A percentile compares a stretch with the other conserved stretches of the same genome.
Conservation (phyloP, 2,797 vertebrate genomes). For the Chloroceryle inda region DNA sequence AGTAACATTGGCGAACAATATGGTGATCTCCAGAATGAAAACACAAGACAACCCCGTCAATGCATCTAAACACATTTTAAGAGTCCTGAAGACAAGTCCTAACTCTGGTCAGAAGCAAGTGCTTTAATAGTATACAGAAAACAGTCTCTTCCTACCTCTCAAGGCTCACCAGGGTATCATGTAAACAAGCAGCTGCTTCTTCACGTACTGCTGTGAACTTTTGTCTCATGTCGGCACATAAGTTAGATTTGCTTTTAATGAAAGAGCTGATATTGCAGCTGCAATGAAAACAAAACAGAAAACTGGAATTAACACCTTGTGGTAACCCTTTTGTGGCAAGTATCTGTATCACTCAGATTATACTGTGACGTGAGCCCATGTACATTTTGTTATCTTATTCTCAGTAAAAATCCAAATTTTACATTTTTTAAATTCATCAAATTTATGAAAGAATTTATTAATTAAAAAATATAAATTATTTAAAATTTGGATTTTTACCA, state of each 20-base stretch:
- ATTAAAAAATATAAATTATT: not conserved
- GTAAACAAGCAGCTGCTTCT: conserved; percentile 71
- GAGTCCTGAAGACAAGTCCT: not conserved
- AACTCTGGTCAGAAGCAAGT: not conserved
- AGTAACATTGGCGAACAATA: not conserved
- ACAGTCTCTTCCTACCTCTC: conserved; percentile 62
- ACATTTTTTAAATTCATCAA: accelerated
- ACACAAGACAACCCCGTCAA: not conserved
- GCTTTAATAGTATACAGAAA: not conserved
- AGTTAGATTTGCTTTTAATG: conserved; percentile 63
- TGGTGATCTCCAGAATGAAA: not conserved
- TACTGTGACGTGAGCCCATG: not conserved
- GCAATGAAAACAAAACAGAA: not conserved
- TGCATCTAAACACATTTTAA: not conserved
- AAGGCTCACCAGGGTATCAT: conserved; percentile 75
- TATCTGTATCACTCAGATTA: not conserved
- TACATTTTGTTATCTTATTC: not conserved
- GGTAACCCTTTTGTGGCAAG: not conserved
- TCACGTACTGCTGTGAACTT: conserved; percentile 74
- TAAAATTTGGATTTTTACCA: not conserved
- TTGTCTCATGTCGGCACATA: conserved; percentile 61
- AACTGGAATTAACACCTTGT: not conserved
- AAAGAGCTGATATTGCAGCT: conserved; percentile 56
- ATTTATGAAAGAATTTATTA: not conserved
- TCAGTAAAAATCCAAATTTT: not conserved